Percentiles rank a stretch among this genome's conserved stretches.
Conservation (phyloP, 92 coral and sea anemone genomes). For the Zoanthus sansibaricus region DNA sequence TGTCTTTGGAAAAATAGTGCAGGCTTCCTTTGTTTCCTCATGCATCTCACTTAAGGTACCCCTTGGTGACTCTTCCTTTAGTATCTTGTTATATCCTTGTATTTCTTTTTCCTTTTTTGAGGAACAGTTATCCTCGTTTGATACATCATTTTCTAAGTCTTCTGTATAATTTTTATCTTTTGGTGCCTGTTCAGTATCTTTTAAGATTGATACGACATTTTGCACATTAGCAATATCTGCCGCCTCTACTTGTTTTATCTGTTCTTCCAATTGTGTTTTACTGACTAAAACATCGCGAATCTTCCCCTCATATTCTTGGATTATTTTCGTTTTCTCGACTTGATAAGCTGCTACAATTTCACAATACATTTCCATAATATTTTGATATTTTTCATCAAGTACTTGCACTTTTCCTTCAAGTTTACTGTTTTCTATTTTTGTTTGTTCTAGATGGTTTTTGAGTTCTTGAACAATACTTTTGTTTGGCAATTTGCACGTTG, state of each 20-base stretch:
- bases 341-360: conserved; percentile 66
- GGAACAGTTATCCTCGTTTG: not conserved
- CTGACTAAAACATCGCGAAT: conserved; percentile 37
- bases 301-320: conserved; percentile 72
- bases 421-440: conserved; percentile 51
- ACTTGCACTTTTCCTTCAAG: conserved; percentile 50
- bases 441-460: conserved; percentile 56
- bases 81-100: not conserved
- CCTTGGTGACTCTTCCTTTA: not conserved
- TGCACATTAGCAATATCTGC: conserved; percentile 2
- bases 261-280: conserved; percentile 56
- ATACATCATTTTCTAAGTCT: not conserved
- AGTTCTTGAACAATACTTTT: conserved; percentile 70
- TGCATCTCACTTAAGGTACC: conserved; percentile 23
- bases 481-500: conserved; percentile 59
- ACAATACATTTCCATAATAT: conserved; percentile 69
- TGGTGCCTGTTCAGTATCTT: not conserved
- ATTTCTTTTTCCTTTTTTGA: not conserved
- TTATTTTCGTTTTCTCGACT: conserved; percentile 58
- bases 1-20: too few species aligned
- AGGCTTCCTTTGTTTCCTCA: conserved; percentile 34
- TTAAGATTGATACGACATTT: not conserved
- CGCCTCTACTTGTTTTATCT: conserved; percentile 43
- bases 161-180: not conserved
- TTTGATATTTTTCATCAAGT: conserved; percentile 49